Percentiles rank a stretch among this genome's conserved stretches.
Conservation (phyloP, 1,140 invertebrate genomes). For the Pachypeltis micranthus region DNA sequence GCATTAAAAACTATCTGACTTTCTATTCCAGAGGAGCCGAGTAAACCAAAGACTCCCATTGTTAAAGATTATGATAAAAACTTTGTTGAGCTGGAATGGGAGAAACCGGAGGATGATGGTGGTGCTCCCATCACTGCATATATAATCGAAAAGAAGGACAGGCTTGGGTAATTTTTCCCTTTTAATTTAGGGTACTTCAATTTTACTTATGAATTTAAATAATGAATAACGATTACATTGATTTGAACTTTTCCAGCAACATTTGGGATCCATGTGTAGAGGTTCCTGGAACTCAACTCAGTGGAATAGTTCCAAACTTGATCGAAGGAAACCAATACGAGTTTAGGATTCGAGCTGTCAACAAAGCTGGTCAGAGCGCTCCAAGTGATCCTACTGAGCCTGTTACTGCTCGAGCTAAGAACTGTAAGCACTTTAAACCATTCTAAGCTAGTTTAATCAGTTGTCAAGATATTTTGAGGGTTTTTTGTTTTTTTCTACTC, state of each 20-base stretch:
- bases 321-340: constrained; percentile 85
- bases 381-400: constrained; percentile 79
- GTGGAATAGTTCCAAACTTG: constrained; percentile 71
- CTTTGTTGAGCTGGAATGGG: constrained; percentile 93
- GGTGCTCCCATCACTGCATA: constrained; percentile 84
- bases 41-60: constrained; percentile 74
- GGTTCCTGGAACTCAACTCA: constrained; percentile 68
- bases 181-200: neutral
- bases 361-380: constrained; percentile 85
- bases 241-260: constrained; percentile 38
- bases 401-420: constrained; percentile 83
- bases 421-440: no score
- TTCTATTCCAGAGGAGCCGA: constrained; percentile 49
- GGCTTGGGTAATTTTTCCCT: constrained; percentile 45
- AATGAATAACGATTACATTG: neutral
- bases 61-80: constrained; percentile 86
- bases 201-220: neutral
- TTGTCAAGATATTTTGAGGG: no score
- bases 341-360: constrained; percentile 86
- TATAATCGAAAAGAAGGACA: constrained; percentile 91
- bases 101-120: constrained; percentile 69
- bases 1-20: neutral
- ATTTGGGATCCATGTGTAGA: constrained; percentile 80
- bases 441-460: no score
- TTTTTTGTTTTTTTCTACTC: no score